Evolutionary conservation across 2,113 vertebrate genomes (phyloP).

Genomic region (Girardinichthys multiradiatus): DNA sequence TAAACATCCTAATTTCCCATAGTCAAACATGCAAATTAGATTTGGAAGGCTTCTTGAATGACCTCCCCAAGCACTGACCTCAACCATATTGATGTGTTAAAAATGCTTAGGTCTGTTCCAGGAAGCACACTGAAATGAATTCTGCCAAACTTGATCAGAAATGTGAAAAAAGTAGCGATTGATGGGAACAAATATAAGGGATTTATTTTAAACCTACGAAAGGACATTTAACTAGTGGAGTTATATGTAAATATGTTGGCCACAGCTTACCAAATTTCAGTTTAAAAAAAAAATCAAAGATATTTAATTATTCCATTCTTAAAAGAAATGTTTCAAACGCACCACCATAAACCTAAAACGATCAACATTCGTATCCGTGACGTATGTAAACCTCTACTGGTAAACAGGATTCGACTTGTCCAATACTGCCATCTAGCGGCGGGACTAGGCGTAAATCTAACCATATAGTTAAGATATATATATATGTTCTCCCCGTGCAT

Average conservation of each 20-base stretch:
- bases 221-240: too few species aligned
- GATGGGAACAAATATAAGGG: neutral
- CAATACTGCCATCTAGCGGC: conserved; percentile 28
- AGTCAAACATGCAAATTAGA: too few species aligned
- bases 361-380: too few species aligned
- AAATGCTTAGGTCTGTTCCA: neutral
- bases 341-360: neutral
- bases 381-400: too few species aligned
- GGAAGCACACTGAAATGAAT: neutral
- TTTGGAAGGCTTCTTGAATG: too few species aligned
- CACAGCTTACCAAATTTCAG: neutral
- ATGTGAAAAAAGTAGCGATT: neutral
- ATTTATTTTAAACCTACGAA: neutral
- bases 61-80: neutral
- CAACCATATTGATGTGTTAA: neutral
- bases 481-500: too few species aligned
- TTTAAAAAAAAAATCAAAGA: too few species aligned
- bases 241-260: neutral
- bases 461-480: too few species aligned
- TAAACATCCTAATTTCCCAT: too few species aligned
- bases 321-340: neutral
- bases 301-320: neutral
- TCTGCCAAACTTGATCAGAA: neutral
- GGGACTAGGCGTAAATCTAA: too few species aligned
- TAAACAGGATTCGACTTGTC: neutral